These are phyloP conservation scores for Rattus rattus DNA, from an alignment of 2,113 vertebrate genomes.

Conservation along the genomic window DNA sequence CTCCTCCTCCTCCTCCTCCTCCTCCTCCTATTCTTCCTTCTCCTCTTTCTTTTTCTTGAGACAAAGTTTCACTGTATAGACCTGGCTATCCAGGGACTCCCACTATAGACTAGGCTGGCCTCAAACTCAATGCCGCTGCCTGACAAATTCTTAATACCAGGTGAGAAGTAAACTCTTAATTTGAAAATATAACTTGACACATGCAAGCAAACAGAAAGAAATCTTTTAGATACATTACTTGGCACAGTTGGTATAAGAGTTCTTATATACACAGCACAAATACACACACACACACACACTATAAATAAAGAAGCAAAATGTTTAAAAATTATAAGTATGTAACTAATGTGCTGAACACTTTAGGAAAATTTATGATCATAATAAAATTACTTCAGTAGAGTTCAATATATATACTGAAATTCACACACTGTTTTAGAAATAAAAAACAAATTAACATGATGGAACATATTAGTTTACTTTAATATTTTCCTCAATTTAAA, in stretches of 20 bases:
- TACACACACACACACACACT: not conserved
- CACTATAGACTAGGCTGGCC: not conserved
- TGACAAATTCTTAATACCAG: not conserved
- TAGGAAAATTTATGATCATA: not conserved
- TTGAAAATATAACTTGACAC: not conserved
- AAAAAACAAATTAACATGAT: not conserved
- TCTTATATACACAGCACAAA: not conserved
- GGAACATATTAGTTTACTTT: not conserved
- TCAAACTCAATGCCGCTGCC: not conserved
- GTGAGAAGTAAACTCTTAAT: not conserved
- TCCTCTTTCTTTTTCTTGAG: not conserved
- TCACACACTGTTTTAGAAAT: not conserved
- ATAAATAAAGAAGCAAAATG: not conserved
- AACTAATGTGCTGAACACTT: not conserved
- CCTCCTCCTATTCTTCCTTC: fast-evolving
- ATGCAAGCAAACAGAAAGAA: not conserved
- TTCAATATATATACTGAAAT: not conserved
- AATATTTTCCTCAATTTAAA: not conserved
- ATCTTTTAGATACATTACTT: no score
- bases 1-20: not conserved
- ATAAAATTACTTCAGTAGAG: not conserved
- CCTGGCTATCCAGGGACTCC: not conserved
- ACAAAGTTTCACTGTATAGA: not conserved
- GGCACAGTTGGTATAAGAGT: not conserved
- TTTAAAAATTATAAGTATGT: not conserved